phyloP scores from a whole-genome alignment of 35 echinoderm and acorn worm genomes.

The Hemicentrotus pulcherrimus region DNA sequence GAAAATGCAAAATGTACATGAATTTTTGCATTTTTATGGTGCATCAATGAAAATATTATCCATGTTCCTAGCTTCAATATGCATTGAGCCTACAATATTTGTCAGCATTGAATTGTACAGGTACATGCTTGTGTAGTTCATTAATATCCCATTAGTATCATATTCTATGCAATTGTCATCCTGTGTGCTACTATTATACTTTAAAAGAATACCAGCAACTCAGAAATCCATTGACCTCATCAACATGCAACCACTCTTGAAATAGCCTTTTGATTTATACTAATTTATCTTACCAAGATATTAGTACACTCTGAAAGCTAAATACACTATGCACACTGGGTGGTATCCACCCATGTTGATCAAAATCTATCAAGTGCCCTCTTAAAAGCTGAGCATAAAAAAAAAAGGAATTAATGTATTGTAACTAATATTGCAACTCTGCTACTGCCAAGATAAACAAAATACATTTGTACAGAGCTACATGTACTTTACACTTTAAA shows the following conservation, averaged over 20 bases:
- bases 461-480: too few species aligned
- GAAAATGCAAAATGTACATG: too few species aligned
- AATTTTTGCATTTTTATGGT: too few species aligned
- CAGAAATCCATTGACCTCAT: not conserved
- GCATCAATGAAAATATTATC: too few species aligned
- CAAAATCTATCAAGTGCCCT: not conserved
- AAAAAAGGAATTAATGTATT: not conserved
- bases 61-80: too few species aligned
- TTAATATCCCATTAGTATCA: too few species aligned
- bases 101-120: too few species aligned
- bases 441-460: not conserved
- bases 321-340: not conserved
- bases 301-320: not conserved
- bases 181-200: too few species aligned
- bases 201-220: constrained; percentile 1
- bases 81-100: too few species aligned
- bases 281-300: not conserved
- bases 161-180: too few species aligned
- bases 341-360: not conserved
- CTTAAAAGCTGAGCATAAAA: not conserved
- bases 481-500: too few species aligned
- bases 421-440: not conserved
- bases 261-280: not conserved
- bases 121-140: too few species aligned
- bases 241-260: not conserved